Base-by-base conservation (phyloP, 2,113 vertebrate genomes). In the Raphicerus campestris region DNA sequence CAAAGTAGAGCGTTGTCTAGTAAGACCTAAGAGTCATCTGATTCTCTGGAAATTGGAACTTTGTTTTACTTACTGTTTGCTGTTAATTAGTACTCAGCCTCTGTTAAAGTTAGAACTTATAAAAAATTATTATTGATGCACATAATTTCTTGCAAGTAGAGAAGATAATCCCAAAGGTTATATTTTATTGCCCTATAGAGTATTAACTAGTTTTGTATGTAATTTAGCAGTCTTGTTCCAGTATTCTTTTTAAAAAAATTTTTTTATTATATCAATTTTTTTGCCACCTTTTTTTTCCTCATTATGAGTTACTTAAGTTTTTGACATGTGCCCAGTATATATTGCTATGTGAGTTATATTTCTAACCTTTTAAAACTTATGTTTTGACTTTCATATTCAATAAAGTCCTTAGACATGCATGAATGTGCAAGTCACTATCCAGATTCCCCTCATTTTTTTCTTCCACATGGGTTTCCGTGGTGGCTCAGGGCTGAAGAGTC, bases 291-390 rank as follows among this genome's bases (percentile, higher is more conserved):
- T 9, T 20, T 89, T 92, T 92, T 82, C 70, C 82, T 81, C 13
- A 51, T 89, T 86, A 89, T 91, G 75, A 94, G 7, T 85, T 89
- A 58, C 15, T 19, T 61, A 13, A 60, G 30, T 81, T 66, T 92
- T 93, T 90, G 77, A 87, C 32, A 30, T 58, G 7, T 58, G 24
- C 47, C 95, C 20, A 80, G 28, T 93, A 30, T 80, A 10, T 90
- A 66, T 85, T 88, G 90, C 5, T 63, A 56, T 93, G 16, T 73
- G 20, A 80, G 80, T 82, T 93, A 49, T 73, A 45, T 92, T 90
- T 88, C 91, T 96, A 92, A 88, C 55, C 63, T 90, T 95, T 85
- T 56, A 63, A 95, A 95, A 89, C 89, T 91, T 81, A 15, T n/a
- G 51, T 88, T 95, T 98, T 89, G 26, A 53, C 47, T 60, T 92